Evolutionary conservation across 2,113 vertebrate genomes (phyloP).

Genomic region (Vombatus ursinus): DNA sequence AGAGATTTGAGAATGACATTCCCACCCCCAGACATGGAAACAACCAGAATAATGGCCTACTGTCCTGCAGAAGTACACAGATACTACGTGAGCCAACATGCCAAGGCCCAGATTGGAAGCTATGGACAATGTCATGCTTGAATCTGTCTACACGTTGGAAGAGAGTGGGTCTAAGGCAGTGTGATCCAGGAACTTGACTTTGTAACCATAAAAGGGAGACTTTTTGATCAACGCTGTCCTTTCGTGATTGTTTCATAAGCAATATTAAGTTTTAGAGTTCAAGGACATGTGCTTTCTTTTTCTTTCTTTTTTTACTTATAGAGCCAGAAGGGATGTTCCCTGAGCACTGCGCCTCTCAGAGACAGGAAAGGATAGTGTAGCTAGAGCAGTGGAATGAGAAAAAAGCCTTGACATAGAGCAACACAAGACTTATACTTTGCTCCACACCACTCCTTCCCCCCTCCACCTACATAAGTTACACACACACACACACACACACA

Average conservation of each 20-base stretch:
- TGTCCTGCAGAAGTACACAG: neutral
- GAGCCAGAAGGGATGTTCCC: neutral
- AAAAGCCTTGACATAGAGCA: no score
- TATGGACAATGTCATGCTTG: neutral
- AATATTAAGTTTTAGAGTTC: neutral
- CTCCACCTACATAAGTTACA: no score
- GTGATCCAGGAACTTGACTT: neutral
- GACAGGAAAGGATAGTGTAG: neutral
- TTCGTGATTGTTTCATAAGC: neutral
- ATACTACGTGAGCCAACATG: neutral
- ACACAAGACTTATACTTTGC: no score
- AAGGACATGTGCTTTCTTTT: neutral
- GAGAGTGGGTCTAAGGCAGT: neutral
- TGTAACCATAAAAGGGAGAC: neutral
- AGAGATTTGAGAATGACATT: neutral
- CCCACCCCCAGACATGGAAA: neutral
- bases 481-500: no score
- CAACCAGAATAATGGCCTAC: neutral
- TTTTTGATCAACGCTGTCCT: neutral
- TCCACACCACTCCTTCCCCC: no score
- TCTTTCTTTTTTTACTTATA: neutral
- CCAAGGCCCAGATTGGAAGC: neutral
- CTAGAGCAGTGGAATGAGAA: neutral
- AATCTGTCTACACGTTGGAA: neutral
- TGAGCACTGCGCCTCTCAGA: neutral